These are phyloP conservation scores for Rhinogobius similis DNA, from an alignment of 2,113 vertebrate species.

Conservation along the genomic window DNA sequence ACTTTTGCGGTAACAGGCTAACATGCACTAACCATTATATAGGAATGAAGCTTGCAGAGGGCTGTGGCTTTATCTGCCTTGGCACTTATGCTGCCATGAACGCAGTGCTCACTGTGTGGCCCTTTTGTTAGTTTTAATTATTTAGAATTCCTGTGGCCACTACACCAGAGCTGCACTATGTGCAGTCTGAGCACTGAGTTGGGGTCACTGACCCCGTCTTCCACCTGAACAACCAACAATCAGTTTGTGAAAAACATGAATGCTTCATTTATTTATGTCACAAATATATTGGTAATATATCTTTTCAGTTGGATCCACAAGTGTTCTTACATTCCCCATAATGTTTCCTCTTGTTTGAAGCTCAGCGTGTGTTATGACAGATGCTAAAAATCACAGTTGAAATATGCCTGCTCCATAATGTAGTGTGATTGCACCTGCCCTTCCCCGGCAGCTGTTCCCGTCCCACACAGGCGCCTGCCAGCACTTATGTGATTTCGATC, in stretches of 20 bases:
- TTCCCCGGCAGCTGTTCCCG: conserved; percentile 50
- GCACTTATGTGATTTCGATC: conserved; percentile 53
- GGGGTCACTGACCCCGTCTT: too few relatives aligned
- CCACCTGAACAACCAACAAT: not conserved
- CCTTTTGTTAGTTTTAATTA: too few relatives aligned
- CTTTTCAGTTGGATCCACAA: conserved; percentile 1
- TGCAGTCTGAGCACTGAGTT: too few relatives aligned
- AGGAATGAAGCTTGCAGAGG: too few relatives aligned
- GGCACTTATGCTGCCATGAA: too few relatives aligned
- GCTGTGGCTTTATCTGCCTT: too few relatives aligned
- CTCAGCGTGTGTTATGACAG: not conserved
- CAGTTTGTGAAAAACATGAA: too few relatives aligned
- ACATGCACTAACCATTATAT: too few relatives aligned
- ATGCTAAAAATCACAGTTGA: conserved; percentile 20
- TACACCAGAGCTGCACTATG: too few relatives aligned
- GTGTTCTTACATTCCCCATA: not conserved
- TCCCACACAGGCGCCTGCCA: conserved; percentile 47
- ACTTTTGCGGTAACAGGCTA: too few relatives aligned
- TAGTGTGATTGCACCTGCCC: conserved; percentile 39
- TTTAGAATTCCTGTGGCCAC: too few relatives aligned
- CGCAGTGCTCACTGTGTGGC: too few relatives aligned
- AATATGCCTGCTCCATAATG: conserved; percentile 20
- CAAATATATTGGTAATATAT: not conserved
- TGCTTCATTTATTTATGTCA: not conserved
- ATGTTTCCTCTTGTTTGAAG: not conserved